Conservation (phyloP, 92 coral and sea anemone genomes). For the Parazoanthus darwini region DNA sequence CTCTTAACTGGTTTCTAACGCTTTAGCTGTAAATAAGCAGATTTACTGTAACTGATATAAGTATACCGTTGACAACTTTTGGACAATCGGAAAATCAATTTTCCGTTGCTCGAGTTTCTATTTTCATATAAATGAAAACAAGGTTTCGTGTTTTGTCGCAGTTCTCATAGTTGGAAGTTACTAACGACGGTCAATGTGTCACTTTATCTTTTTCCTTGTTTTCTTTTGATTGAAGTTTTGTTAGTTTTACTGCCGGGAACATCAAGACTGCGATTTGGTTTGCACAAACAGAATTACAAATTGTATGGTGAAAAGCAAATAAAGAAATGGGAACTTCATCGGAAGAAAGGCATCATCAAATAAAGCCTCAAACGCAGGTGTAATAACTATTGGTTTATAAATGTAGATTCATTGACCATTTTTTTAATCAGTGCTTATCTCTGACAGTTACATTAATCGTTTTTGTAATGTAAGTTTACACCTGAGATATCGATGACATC, state of each 20-base stretch:
- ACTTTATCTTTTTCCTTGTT: neutral
- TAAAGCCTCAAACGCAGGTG: neutral
- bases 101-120: neutral
- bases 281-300: slow-evolving; percentile 9
- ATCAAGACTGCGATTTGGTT: neutral
- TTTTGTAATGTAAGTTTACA: neutral
- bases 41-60: neutral
- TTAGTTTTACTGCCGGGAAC: slow-evolving; percentile 22
- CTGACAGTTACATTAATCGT: slow-evolving; percentile 2
- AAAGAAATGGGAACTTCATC: neutral
- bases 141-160: neutral
- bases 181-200: neutral
- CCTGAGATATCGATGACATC: neutral
- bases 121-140: neutral
- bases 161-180: neutral
- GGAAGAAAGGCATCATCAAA: slow-evolving; percentile 9
- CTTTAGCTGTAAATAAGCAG: neutral
- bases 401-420: neutral
- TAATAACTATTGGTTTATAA: neutral
- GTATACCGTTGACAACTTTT: neutral
- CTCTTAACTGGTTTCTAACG: neutral
- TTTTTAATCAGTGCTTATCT: neutral
- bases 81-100: neutral
- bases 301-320: neutral
- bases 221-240: neutral